Base-by-base conservation (phyloP, 2,113 vertebrate genomes). In the Sakesphorus luctuosus region DNA sequence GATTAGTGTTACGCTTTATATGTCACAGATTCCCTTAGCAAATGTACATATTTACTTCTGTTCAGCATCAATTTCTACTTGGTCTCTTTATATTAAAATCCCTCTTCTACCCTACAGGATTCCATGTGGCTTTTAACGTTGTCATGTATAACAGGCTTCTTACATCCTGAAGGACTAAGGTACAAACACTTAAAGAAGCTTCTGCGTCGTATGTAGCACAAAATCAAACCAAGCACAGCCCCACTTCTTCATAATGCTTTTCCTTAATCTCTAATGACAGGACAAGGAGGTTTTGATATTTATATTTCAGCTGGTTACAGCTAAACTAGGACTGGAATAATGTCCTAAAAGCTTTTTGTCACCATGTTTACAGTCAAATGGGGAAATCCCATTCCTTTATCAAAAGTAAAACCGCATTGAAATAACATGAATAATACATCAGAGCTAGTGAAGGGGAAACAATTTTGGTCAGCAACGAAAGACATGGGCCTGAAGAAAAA, bases 351-450 rank as follows among this genome's bases (percentile, higher is more conserved):
- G 90, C 72, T 78, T 94, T 90, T 81, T 89, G 73, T 75, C 80
- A 65, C 35, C 36, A 59, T 7, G 38, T 84, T 91, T 88, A 80
- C 24, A 90, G 53, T 58, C 75, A 93, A 81, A 80, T 33, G n/a
- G 50, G 72, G 56, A 93, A 92, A 96, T 82, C 61, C 52, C 38
- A 38, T 40, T 67, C 40, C 72, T 88, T 77, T 81, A 78, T 73
- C 56, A 87, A 78, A 93, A 93, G 66, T 53, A 78, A 92, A 94
- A 67, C 36, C 2, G 1, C 66, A 77, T 1, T 72, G 73, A 90
- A 94, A 53, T 80, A 86, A 92, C 23, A 81, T 89, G 49, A 96
- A 93, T 93, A 89, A 94, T 86, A 77, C 65, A 93, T 86, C 73
- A 56, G 46, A 90, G 44, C 49, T 46, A 69, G 43, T 9, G 66